Evolutionary conservation across 2,797 vertebrate species (phyloP), one percentile per base, ranked within the genome.

Genomic region (Emys orbicularis): DNA sequence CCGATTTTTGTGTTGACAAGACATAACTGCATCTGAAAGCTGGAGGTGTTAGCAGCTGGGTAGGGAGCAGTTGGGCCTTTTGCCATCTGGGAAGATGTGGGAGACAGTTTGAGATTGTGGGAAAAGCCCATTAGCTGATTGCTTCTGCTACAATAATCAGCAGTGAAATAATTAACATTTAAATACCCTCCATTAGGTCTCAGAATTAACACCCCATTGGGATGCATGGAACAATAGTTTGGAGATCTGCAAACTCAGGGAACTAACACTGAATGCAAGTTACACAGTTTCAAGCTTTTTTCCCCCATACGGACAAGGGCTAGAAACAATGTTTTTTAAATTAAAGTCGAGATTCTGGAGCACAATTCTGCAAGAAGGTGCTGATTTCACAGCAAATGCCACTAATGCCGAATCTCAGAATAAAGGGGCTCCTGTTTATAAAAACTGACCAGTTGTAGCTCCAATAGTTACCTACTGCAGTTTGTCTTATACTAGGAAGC

Each of bases 11-110:
- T 50, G 85, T n/a, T 84, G 90, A 81, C 87, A 96, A 65, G 54
- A 61, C 49, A 44, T 83, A 91, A 92, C 84, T 92, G 87, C 87
- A 53, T 85, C 41, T 90, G 94, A 96, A 93, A 95, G 81, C 54
- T 68, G 81, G 93, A 5, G 80, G 50, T 72, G 72, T 93, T 95
- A 80, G 94, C 92, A 95, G 87, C 84, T 90, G 90, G 50, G 59
- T 61, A 88, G 92, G 85, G 87, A 95, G 89, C 87, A 84, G 50
- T 6, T 83, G 83, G 77, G 87, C 77, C 41, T 93, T 95, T 50
- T 10, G 76, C 80, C 87, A 94, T 92, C 87, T 89, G 92, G 90
- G 87, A 94, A 93, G 95, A 90, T 68, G 83, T 2, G 0, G 85
- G 91, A 91, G 84, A 68, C 90, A 91, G 84, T 15, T 80, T 56